Percentiles rank a stretch among this genome's conserved stretches.
Evolutionary conservation across 2,888 invertebrate species (phyloP).

Genomic region (Eilema griseolum): DNA sequence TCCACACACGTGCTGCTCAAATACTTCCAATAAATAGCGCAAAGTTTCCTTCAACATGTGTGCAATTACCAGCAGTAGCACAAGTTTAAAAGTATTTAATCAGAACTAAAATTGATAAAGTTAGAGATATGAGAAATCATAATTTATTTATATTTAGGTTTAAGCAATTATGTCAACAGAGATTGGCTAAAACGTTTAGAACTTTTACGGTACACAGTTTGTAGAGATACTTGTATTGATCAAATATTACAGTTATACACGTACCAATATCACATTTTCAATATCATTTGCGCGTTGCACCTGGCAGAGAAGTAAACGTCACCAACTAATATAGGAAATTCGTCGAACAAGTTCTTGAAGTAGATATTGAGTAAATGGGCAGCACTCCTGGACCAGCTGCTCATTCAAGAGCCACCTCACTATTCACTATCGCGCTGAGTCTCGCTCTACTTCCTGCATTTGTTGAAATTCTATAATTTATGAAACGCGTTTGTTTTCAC

Average conservation of each 20-base stretch:
- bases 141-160: too few relatives aligned
- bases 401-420: background rate
- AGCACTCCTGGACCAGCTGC: background rate
- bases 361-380: background rate
- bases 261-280: too few relatives aligned
- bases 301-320: background rate
- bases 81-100: background rate
- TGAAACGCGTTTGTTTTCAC: background rate
- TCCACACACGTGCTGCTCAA: background rate
- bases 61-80: background rate
- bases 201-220: too few relatives aligned
- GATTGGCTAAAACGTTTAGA: too few relatives aligned
- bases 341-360: background rate
- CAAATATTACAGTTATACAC: too few relatives aligned
- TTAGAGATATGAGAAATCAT: too few relatives aligned
- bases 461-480: constrained; percentile 5
- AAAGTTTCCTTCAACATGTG: background rate
- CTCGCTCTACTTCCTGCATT: background rate
- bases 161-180: too few relatives aligned
- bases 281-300: too few relatives aligned
- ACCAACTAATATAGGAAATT: background rate
- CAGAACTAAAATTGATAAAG: too few relatives aligned
- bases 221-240: too few relatives aligned
- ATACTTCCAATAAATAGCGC: background rate
- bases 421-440: background rate